phyloP scores from a whole-genome alignment of 2,888 invertebrate genomes.

The Leucozona laternaria region DNA sequence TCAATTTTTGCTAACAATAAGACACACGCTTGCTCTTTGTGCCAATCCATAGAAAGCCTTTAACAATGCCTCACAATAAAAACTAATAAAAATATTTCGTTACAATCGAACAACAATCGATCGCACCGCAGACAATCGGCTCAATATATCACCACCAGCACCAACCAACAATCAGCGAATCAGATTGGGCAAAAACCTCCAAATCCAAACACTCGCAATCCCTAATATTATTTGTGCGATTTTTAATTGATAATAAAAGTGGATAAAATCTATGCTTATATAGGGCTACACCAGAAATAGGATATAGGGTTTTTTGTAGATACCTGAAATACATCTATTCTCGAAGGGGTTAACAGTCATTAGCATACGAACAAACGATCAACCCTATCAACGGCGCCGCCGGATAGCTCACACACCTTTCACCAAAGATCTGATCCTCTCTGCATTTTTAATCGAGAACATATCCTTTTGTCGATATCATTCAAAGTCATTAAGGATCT shows the following conservation, averaged over 20 bases:
- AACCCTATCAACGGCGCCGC: conserved; percentile 68
- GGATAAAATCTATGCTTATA: conserved; percentile 36
- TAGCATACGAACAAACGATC: conserved; percentile 67
- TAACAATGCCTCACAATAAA: conserved; percentile 32
- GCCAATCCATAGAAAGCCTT: conserved; percentile 36
- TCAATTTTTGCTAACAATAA: conserved; percentile 70
- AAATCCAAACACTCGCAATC: conserved; percentile 11
- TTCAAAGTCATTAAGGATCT: conserved; percentile 72
- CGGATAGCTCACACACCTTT: conserved; percentile 72
- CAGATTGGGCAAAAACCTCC: conserved; percentile 59
- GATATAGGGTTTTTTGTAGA: neutral
- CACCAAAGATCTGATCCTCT: conserved; percentile 57
- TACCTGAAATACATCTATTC: conserved; percentile 38
- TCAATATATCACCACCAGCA: conserved; percentile 65
- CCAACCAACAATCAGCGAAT: conserved; percentile 29
- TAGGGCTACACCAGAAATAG: neutral
- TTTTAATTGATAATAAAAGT: conserved; percentile 73
- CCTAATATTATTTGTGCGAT: conserved; percentile 59
- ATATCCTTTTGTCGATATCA: conserved; percentile 67
- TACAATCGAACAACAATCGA: conserved; percentile 70
- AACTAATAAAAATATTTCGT: conserved; percentile 74
- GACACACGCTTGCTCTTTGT: conserved; percentile 69
- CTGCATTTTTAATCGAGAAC: conserved; percentile 60
- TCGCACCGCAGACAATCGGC: conserved; percentile 68
- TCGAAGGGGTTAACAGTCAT: conserved; percentile 62